A percentile compares a stretch with the other conserved stretches of the same genome.
These are phyloP conservation scores for Pomacea maculata DNA, from an alignment of 1,140 invertebrate species.

Conservation along the genomic window DNA sequence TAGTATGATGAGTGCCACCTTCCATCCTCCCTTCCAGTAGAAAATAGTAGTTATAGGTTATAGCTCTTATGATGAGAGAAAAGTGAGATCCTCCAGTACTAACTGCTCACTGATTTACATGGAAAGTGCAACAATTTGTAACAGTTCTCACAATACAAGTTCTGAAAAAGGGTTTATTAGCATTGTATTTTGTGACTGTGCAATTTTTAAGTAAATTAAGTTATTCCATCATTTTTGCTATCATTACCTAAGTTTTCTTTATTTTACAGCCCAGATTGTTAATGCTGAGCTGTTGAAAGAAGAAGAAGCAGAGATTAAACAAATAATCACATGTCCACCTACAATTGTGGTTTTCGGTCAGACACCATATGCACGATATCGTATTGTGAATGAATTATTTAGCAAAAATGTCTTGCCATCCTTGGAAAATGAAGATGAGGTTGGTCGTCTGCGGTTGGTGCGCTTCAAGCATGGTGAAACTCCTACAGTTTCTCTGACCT, in stretches of 20 bases:
- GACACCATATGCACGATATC: slow-evolving; percentile 75
- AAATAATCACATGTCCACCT: slow-evolving; percentile 62
- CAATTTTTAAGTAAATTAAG: neutral
- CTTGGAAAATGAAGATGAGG: slow-evolving; percentile 63
- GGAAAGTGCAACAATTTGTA: too few relatives aligned
- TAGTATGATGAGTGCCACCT: too few relatives aligned
- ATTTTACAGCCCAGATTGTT: slow-evolving; percentile 60
- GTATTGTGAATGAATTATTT: slow-evolving; percentile 78
- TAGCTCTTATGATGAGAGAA: too few relatives aligned
- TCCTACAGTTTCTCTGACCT: slow-evolving; percentile 75
- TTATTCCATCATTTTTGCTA: neutral
- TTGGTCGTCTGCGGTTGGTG: slow-evolving; percentile 74
- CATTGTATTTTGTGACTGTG: too few relatives aligned
- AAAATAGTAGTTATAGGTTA: too few relatives aligned
- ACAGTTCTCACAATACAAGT: too few relatives aligned
- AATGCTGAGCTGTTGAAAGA: slow-evolving; percentile 59
- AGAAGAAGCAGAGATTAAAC: slow-evolving; percentile 64
- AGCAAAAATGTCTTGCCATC: slow-evolving; percentile 72
- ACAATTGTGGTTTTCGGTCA: slow-evolving; percentile 75
- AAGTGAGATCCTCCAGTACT: too few relatives aligned
- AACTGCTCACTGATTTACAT: too few relatives aligned
- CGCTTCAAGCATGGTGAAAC: slow-evolving; percentile 76
- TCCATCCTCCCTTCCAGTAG: too few relatives aligned
- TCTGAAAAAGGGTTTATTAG: too few relatives aligned
- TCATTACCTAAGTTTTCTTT: neutral